Base-by-base conservation (phyloP, 2,113 vertebrate genomes). In the Cyanoderma ruficeps region DNA sequence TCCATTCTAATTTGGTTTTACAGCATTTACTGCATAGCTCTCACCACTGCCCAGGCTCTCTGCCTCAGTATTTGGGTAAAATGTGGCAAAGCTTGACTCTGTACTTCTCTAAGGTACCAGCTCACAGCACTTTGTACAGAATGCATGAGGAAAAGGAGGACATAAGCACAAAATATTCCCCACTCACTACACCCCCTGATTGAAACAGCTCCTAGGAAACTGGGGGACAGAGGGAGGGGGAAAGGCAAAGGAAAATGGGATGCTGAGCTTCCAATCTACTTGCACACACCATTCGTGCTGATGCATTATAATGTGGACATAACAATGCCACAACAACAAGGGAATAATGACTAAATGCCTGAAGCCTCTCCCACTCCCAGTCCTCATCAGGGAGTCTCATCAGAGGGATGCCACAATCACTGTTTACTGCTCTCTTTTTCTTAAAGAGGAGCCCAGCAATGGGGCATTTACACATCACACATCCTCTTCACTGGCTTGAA, bases 221-320 rank as follows among this genome's bases (percentile, higher is more conserved):
- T 5, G 15, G 11, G 10, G 11, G 12, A 46, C 35, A 78, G 31
- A 39, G 8, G 18, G 6, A 35, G 10, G 5, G 10, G 17, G 10
- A 15, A 74, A 83, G 24, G 31, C 11, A 24, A 71, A 75, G n/a
- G 27, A 42, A 47, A 70, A 42, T 2, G 10, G 3, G 89, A 55
- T 1, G 1, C 13, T 57, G 41, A 74, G 25, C 24, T 84, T 67
- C 30, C 55, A 39, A 49, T 56, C 57, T 31, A 2, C 63, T 13
- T 49, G 46, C 71, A 52, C 60, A 37, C 50, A 37, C 7, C 10
- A 23, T 0, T 0, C 2, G 3, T 28, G n/a, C 50, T 24, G 61
- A 23, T 25, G 30, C 13, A 10, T 11, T 39, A 27, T 7, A 23
- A 61, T 14, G 17, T 42, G 65, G 65, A 65, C 10, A 52, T 1